These are phyloP conservation scores for Platycercus adscitus DNA, from an alignment of 2,113 vertebrate species.

Conservation along the genomic window DNA sequence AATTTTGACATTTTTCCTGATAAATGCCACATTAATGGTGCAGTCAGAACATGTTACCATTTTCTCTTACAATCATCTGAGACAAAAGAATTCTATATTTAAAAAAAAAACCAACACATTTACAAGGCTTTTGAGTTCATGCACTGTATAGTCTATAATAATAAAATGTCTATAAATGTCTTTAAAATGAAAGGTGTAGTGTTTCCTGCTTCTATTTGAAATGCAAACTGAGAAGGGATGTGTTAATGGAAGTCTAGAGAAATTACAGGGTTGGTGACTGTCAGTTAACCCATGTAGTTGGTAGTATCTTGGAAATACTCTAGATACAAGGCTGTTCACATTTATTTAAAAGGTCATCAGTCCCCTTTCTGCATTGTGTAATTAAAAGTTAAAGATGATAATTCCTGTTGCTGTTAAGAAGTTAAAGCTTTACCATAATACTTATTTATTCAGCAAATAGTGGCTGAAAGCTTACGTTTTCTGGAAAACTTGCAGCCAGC, in stretches of 20 bases:
- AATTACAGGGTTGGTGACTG: not conserved
- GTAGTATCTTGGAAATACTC: not conserved
- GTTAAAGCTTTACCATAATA: not conserved
- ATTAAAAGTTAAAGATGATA: not conserved
- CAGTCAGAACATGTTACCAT: not conserved
- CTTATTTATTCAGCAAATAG: not conserved
- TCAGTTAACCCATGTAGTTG: not conserved
- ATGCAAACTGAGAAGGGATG: not conserved
- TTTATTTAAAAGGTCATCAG: not conserved
- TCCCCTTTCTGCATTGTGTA: not conserved
- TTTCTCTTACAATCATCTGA: not conserved
- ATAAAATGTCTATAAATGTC: not conserved
- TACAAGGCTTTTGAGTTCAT: not conserved
- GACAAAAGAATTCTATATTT: not conserved
- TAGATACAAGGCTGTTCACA: not conserved
- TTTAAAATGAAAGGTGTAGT: not conserved
- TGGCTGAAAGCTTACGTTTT: not conserved
- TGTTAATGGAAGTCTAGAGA: not conserved
- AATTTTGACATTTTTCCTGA: not conserved
- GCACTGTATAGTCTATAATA: not conserved
- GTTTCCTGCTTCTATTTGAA: not conserved
- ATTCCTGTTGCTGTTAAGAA: not conserved
- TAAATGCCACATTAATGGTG: not conserved
- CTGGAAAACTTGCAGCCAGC: not conserved
- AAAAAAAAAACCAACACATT: not conserved